Base-by-base conservation (phyloP, 2,797 vertebrate species). In the Onychomys arenicola region DNA sequence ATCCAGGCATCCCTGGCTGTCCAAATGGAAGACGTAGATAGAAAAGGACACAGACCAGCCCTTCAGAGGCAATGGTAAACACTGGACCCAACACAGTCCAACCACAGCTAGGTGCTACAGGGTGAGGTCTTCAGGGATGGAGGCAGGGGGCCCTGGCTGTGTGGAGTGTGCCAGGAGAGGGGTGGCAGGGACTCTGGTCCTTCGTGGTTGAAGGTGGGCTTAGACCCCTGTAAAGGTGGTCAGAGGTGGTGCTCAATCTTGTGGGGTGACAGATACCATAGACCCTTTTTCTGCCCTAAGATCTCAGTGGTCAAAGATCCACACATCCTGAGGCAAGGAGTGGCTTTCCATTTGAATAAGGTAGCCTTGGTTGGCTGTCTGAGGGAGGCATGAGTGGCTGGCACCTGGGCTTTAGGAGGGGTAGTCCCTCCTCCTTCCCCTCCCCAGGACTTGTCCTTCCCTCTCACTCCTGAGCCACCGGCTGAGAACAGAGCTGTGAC, bases 401-500 rank as follows among this genome's bases (percentile, higher is more conserved):
- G 5, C 46, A 46, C 63, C 89, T 1, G 6, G 73, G 77, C 69
- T 52, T 19, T 13, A 34, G 73, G 2, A 25, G 55, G 46, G 69
- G 25, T 21, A 34, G 21, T 34, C 6, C 75, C 61, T 80, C 59
- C 76, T 34, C 37, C 19, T 21, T 21, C 43, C 65, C 57, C 49
- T 59, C 67, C 52, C 69, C 23, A 10, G 75, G 65, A 71, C 77
- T 1, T 5, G n/a, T 75, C 40, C 90, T 67, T 9, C 10, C 87
- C 85, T 67, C 65, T 78, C 73, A 8, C 69, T 71, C 89, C 89
- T 29, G 75, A 83, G 78, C 92, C 71, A 4, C 86, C 0, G 4
- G 82, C 94, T 77, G 97, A 97, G 96, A 95, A 95, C 96, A 95
- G 96, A 89, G 93, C 97, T 96, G 80, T 96, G 97, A 98, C 98